Percentiles rank a stretch among this genome's conserved stretches.
These are phyloP conservation scores for Margaritifera margaritifera DNA, from an alignment of 2,888 invertebrate species.

Conservation along the genomic window DNA sequence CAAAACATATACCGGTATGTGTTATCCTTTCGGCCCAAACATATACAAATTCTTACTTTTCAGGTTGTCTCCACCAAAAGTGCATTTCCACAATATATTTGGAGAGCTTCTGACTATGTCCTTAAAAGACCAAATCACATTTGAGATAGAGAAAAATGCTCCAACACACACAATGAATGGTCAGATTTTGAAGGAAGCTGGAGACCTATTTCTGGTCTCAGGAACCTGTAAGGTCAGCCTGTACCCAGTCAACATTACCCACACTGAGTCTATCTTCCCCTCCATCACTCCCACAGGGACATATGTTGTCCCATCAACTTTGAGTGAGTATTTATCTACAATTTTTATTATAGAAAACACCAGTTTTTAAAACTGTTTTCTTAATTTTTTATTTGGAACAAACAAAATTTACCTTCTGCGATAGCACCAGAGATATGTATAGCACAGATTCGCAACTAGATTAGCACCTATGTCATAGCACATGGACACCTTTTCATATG, in stretches of 20 bases:
- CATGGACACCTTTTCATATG: too few species aligned
- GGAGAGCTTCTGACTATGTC: conserved; percentile 35
- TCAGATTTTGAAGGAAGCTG: conserved; percentile 38
- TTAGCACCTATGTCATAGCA: too few species aligned
- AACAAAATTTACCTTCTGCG: too few species aligned
- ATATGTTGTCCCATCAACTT: conserved; percentile 18
- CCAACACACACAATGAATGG: conserved; percentile 29
- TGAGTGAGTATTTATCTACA: conserved; percentile 1
- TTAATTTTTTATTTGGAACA: too few species aligned
- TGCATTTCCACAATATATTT: conserved; percentile 44
- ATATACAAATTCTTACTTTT: background rate
- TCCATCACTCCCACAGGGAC: conserved; percentile 30
- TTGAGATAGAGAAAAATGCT: conserved; percentile 36
- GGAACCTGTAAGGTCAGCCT: conserved; percentile 41
- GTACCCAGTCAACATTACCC: conserved; percentile 42
- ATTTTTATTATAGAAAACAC: background rate
- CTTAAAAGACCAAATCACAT: conserved; percentile 27
- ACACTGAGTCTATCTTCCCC: conserved; percentile 20
- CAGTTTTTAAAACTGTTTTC: background rate
- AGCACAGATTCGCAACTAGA: too few species aligned
- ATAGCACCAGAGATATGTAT: too few species aligned
- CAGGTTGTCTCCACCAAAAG: conserved; percentile 35
- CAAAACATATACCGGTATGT: background rate
- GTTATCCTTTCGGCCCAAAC: background rate
- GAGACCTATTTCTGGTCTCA: conserved; percentile 36